Percentiles rank a stretch among this genome's conserved stretches.
These are phyloP conservation scores for Armadillidium nasatum DNA, from an alignment of 1,140 invertebrate genomes.

Conservation along the genomic window DNA sequence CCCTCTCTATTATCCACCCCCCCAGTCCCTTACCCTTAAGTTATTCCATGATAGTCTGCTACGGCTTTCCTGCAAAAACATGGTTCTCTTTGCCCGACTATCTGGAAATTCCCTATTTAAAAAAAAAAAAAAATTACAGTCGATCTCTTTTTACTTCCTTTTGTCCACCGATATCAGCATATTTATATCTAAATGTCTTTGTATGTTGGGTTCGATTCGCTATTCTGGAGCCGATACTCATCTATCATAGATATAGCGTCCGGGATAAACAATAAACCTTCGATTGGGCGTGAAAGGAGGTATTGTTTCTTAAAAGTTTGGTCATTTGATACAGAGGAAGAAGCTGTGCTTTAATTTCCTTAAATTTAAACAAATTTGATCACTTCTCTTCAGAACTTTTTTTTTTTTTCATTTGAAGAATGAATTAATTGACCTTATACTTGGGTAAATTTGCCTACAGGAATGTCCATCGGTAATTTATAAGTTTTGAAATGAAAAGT, in stretches of 20 bases:
- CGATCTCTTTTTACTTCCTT: background rate
- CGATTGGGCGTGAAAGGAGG: background rate
- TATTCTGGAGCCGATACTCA: background rate
- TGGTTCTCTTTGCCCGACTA: background rate
- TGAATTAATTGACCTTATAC: background rate
- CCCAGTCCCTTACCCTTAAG: too few relatives aligned
- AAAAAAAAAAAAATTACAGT: too few relatives aligned
- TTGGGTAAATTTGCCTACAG: background rate
- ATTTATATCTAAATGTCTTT: constrained; percentile 7
- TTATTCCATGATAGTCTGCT: background rate
- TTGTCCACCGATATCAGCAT: background rate
- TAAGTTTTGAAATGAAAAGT: background rate
- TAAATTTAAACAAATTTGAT: background rate
- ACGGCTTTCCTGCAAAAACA: background rate
- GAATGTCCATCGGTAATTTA: background rate
- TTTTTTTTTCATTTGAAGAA: background rate
- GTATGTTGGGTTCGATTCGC: background rate
- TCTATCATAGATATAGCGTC: background rate
- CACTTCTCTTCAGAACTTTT: background rate
- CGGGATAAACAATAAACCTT: background rate
- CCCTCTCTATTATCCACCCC: background rate
- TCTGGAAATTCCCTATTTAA: background rate
- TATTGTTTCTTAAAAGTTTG: background rate
- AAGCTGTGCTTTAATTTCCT: background rate
- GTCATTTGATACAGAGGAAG: constrained; percentile 4